Evolutionary conservation across 2,113 vertebrate genomes (phyloP).

Genomic region (Elanoides forficatus): DNA sequence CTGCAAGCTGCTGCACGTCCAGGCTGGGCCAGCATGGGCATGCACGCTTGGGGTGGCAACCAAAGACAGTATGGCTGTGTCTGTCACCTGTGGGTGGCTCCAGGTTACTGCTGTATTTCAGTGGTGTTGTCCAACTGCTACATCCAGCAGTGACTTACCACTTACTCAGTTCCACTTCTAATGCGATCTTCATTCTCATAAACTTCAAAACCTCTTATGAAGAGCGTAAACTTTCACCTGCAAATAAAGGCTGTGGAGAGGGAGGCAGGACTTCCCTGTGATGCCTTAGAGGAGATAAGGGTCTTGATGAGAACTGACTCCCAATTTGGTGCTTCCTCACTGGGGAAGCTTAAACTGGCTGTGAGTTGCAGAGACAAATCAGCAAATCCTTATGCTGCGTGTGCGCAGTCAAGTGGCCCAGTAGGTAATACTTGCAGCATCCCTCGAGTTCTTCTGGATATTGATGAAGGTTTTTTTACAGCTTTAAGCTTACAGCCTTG

Average conservation of each 20-base stretch:
- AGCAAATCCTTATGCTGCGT: not conserved
- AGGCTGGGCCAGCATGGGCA: not conserved
- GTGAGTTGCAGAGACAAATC: not conserved
- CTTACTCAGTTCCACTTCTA: not conserved
- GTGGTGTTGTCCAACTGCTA: not conserved
- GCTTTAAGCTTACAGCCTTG: not conserved
- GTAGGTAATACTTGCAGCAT: not conserved
- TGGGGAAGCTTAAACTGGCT: not conserved
- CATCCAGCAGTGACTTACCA: not conserved
- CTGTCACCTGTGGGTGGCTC: not conserved
- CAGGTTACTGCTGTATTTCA: not conserved
- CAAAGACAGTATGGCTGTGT: not conserved
- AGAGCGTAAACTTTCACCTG: not conserved
- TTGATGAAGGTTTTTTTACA: not conserved
- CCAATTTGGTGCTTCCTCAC: fast-evolving
- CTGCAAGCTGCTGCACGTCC: fast-evolving
- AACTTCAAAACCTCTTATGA: not conserved
- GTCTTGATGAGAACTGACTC: not conserved
- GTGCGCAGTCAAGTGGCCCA: not conserved
- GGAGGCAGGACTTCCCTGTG: not conserved
- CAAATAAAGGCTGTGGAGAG: not conserved
- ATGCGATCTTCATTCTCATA: not conserved
- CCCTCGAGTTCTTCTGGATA: not conserved
- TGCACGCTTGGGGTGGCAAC: not conserved
- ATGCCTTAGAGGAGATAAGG: not conserved